These are phyloP conservation scores for Protodeltote pygarga DNA, from an alignment of 2,888 invertebrate species.

Conservation along the genomic window DNA sequence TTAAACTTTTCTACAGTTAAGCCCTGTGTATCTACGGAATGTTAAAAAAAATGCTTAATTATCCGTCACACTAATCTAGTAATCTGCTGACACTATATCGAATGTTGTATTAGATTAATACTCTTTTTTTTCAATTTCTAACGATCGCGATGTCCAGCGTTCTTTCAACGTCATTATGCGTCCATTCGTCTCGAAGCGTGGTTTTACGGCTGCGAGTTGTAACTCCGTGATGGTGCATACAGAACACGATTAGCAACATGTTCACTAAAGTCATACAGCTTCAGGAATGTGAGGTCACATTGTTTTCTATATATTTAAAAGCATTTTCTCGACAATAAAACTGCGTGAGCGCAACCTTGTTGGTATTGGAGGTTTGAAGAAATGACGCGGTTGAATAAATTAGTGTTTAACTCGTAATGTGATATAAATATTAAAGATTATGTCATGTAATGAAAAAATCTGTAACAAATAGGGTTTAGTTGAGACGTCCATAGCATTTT, in stretches of 20 bases:
- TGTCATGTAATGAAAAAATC: too few species aligned
- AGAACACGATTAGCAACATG: conserved; percentile 74
- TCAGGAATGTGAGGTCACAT: conserved; percentile 67
- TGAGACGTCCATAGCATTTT: too few species aligned
- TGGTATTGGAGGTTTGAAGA: conserved; percentile 34
- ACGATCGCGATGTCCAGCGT: conserved; percentile 26
- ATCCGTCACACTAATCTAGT: too few species aligned
- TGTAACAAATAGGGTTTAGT: too few species aligned
- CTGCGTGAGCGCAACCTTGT: conserved; percentile 46
- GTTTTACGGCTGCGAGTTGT: conserved; percentile 62
- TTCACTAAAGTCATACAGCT: conserved; percentile 64
- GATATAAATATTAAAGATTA: neutral
- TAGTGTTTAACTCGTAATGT: neutral
- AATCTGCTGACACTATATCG: too few species aligned
- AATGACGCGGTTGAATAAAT: conserved; percentile 18
- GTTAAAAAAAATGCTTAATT: too few species aligned
- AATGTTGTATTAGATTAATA: too few species aligned
- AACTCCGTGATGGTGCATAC: conserved; percentile 77
- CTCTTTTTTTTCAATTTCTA: conserved; percentile 22
- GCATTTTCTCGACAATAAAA: conserved; percentile 58
- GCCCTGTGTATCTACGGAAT: too few species aligned
- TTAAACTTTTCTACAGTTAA: too few species aligned
- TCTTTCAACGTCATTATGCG: conserved; percentile 37
- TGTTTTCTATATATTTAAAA: conserved; percentile 66
- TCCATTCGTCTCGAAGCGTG: conserved; percentile 42